These are phyloP conservation scores for Pelecanoides urinatrix DNA, from an alignment of 2,113 vertebrate species.

Conservation along the genomic window DNA sequence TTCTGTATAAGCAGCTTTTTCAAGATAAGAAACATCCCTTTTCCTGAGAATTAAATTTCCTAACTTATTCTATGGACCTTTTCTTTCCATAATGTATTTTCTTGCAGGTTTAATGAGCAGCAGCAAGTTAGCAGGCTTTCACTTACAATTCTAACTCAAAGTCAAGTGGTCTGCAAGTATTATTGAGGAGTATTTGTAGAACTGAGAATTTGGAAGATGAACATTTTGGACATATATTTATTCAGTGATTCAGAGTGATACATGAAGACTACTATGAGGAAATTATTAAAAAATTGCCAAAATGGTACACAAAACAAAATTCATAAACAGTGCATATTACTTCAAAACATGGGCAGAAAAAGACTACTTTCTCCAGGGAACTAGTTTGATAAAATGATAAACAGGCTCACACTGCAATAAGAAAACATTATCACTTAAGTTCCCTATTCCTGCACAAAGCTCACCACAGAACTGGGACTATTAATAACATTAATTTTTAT, in stretches of 20 bases:
- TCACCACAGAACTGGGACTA: not conserved
- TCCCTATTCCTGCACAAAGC: not conserved
- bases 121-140: not conserved
- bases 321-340: not conserved
- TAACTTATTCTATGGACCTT: not conserved
- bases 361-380: not conserved
- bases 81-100: not conserved
- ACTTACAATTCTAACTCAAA: not conserved
- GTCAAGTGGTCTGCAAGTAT: not conserved
- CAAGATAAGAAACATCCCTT: not conserved
- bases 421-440: not conserved
- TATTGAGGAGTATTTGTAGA: not conserved
- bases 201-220: not conserved
- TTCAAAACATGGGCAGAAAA: not conserved
- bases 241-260: not conserved
- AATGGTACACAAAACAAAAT: not conserved
- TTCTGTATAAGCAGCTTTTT: not conserved
- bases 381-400: not conserved
- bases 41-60: not conserved
- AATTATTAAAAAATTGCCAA: not conserved
- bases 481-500: not conserved
- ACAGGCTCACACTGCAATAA: not conserved
- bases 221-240: not conserved
- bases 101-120: not conserved
- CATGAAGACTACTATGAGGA: not conserved